Evolutionary conservation across 2,797 vertebrate species (phyloP).

Genomic region (Gallinago solitaria): DNA sequence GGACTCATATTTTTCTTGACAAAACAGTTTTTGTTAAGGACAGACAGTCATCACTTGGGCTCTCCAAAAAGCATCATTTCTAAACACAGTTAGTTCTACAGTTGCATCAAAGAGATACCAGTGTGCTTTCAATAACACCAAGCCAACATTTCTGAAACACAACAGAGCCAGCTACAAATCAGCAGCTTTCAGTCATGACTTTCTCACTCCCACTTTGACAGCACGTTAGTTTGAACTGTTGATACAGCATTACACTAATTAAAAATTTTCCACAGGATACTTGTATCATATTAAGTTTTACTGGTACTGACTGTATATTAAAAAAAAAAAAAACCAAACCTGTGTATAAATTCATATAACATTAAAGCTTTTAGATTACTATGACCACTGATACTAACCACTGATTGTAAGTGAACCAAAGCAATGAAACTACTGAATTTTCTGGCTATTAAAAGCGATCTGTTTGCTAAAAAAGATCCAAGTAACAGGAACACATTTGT

Average conservation of each 20-base stretch:
- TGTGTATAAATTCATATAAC: neutral
- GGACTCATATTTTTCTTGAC: neutral
- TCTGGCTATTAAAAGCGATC: neutral
- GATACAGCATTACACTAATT: neutral
- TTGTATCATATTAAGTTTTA: neutral
- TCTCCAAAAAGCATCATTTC: neutral
- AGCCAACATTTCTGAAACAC: neutral
- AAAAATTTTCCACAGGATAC: neutral
- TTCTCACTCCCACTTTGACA: neutral
- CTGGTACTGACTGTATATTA: rapidly evolving
- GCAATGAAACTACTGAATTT: neutral
- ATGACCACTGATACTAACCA: neutral
- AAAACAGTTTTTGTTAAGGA: neutral
- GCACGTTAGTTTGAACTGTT: neutral
- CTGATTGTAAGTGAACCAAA: neutral
- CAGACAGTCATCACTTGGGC: neutral
- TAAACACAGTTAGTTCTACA: neutral
- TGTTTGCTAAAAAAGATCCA: neutral
- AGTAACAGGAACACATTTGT: neutral
- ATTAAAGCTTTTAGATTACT: neutral
- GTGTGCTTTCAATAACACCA: neutral
- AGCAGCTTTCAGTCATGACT: neutral
- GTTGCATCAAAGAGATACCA: neutral
- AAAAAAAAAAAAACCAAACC: neutral
- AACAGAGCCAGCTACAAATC: neutral